A percentile compares a stretch with the other conserved stretches of the same genome.
Evolutionary conservation across 2,113 vertebrate species (phyloP).

Genomic region (Calonectris borealis): DNA sequence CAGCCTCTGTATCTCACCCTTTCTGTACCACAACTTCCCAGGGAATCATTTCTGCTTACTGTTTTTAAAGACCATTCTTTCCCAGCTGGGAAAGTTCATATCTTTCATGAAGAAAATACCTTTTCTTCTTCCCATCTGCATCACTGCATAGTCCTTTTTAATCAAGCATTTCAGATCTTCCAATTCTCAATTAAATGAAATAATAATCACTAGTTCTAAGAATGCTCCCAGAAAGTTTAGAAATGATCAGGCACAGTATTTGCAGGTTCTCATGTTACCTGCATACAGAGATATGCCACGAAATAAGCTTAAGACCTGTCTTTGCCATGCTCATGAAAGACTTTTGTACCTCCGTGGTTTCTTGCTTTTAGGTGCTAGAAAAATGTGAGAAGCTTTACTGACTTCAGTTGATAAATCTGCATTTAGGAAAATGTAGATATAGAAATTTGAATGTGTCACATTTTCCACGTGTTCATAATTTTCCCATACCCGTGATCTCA

Average conservation of each 20-base stretch:
- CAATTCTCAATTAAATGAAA: not conserved
- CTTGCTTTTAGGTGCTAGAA: not conserved
- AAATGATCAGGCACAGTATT: not conserved
- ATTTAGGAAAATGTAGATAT: constrained; percentile 9
- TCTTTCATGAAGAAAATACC: not conserved
- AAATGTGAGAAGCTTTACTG: not conserved
- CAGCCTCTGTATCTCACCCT: not conserved
- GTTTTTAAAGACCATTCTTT: not conserved
- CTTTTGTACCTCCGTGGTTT: not conserved
- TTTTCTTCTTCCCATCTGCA: not conserved
- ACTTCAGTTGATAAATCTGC: not conserved
- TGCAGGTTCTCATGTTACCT: not conserved
- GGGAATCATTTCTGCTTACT: not conserved
- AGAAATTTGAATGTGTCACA: not conserved
- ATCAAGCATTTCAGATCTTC: not conserved
- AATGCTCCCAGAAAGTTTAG: not conserved
- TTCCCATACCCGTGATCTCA: not conserved
- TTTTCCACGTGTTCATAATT: not conserved
- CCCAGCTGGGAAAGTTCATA: not conserved
- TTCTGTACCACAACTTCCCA: not conserved
- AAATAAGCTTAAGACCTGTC: not conserved
- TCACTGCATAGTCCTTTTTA: not conserved
- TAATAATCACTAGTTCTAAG: not conserved
- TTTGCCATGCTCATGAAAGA: not conserved
- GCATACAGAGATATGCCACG: not conserved